Base-by-base conservation (phyloP, 2,888 invertebrate genomes). In the Acronicta psi region DNA sequence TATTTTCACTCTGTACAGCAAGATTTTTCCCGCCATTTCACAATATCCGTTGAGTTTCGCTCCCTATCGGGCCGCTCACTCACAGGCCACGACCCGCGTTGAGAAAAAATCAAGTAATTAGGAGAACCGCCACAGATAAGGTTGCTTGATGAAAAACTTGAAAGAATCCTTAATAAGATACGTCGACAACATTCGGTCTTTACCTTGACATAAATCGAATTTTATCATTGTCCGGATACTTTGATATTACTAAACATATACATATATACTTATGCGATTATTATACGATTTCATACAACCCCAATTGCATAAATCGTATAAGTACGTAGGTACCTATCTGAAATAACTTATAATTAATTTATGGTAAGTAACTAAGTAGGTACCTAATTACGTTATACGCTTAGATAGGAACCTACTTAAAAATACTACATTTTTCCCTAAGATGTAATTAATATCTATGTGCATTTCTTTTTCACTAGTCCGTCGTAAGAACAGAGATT, bases 111-210 rank as follows among this genome's bases (percentile, higher is more conserved):
- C 57, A 69, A 75, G 70, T 78, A 80, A 78, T 79, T 75, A 81
- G 63, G 61, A 54, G 51, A 55, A 47, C 59, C 56, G 64, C 49
- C 62, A 50, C 59, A 68, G 79, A 81, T 77, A 79, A 77, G 65
- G 61, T 53, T 51, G 68, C 65, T 79, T 72, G 76, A 77, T 77
- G 75, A 82, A 79, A 79, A 81, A 78, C 74, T 75, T 81, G 69
- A 79, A 83, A 75, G 79, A 80, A 75, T 77, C 68, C 79, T 73
- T 80, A 81, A 75, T 83, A 78, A 77, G 80, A 75, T 71, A 79
- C 68, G 80, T 79, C 79, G 66, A 65, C 55, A 69, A 58, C 80
- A 80, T 79, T 76, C 68, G 45, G 55, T 38, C 63, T 66, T 70
- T 70, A 52, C 54, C 41, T 51, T 62, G 53, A 68, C 50, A 50